phyloP scores from a whole-genome alignment of 2,797 vertebrate species.

The Otus scops region DNA sequence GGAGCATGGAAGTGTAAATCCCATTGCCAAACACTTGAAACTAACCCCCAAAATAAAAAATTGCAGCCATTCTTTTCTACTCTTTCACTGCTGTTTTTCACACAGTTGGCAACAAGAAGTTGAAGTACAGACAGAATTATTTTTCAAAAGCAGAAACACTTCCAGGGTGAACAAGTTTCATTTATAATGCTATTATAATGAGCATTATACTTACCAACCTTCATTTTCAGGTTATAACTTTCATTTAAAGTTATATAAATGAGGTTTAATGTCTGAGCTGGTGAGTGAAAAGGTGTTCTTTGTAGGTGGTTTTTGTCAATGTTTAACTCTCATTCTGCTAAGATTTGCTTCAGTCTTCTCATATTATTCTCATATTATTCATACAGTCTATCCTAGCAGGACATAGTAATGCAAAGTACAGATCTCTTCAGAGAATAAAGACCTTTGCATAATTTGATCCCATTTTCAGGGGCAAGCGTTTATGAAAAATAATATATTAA shows the following conservation, averaged over 20 bases:
- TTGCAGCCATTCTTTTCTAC: neutral
- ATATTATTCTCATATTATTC: neutral
- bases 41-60: neutral
- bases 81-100: neutral
- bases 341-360: neutral
- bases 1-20: conserved; percentile 1
- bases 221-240: neutral
- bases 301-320: neutral
- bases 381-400: neutral
- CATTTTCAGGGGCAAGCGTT: neutral
- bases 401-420: neutral
- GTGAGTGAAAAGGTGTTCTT: neutral
- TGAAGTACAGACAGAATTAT: neutral
- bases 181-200: neutral
- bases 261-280: neutral
- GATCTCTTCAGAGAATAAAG: neutral
- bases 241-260: neutral
- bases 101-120: neutral
- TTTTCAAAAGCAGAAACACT: neutral
- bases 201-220: neutral
- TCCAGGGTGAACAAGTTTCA: neutral
- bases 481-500: neutral
- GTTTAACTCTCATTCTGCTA: neutral
- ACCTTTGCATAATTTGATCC: neutral
- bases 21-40: neutral